phyloP scores from a whole-genome alignment of 2,797 vertebrate genomes.

The Paguma larvata region DNA sequence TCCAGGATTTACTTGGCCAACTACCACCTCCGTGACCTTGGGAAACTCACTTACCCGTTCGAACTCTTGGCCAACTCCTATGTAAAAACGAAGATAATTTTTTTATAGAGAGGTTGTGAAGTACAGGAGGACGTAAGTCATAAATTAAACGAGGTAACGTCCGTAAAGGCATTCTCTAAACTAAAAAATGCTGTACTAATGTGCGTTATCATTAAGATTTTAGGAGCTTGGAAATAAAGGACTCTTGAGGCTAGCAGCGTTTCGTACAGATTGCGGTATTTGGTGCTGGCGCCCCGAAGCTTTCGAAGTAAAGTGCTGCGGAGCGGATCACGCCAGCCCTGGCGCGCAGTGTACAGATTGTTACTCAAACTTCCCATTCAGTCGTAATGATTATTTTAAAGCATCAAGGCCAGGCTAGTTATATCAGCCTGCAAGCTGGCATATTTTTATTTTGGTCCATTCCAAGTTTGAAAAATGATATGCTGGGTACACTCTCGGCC shows the following conservation, averaged over 20 bases:
- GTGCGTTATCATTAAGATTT: constrained; percentile 59
- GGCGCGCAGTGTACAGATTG: not conserved
- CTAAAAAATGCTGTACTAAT: constrained; percentile 19
- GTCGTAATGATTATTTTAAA: constrained; percentile 54
- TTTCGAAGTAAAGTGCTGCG: not conserved
- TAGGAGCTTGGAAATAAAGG: constrained; percentile 55
- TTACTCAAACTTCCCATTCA: not conserved
- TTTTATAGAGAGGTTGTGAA: not conserved
- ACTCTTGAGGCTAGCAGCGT: not conserved
- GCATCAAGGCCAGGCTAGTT: not conserved
- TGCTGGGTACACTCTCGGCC: not conserved
- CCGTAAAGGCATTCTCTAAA: constrained; percentile 33
- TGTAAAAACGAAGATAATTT: not conserved
- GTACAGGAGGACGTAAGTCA: not conserved
- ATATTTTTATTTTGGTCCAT: constrained; percentile 57
- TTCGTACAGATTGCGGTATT: not conserved
- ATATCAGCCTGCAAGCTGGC: constrained; percentile 31
- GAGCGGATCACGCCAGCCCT: not conserved
- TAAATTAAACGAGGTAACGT: constrained; percentile 42
- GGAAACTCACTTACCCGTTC: not conserved
- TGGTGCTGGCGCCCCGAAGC: not conserved
- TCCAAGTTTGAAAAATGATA: constrained; percentile 36
- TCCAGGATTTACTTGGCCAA: no score
- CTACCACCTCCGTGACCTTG: not conserved
- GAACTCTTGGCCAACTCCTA: not conserved